Evolutionary conservation across 2,888 invertebrate genomes (phyloP).

Genomic region (Amblyjoppa proteus): DNA sequence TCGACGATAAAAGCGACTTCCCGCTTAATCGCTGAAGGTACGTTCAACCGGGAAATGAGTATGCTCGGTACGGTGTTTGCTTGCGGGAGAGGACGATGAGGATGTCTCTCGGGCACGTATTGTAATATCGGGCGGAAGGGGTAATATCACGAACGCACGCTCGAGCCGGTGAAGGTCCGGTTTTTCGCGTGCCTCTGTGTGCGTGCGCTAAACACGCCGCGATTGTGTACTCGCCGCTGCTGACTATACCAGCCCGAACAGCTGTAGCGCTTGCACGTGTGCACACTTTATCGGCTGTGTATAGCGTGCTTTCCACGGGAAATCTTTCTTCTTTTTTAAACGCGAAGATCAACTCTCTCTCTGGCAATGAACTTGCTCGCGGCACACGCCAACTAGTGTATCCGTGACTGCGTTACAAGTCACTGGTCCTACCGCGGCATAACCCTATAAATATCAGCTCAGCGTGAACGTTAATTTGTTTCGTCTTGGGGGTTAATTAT

Average conservation of each 20-base stretch:
- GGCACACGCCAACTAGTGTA: constrained; percentile 78
- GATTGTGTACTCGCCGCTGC: neutral
- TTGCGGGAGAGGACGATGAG: neutral
- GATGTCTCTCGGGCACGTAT: neutral
- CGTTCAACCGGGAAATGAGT: neutral
- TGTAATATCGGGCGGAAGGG: neutral
- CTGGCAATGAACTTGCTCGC: constrained; percentile 83
- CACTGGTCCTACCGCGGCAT: constrained; percentile 68
- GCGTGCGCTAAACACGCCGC: neutral
- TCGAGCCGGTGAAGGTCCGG: constrained; percentile 32
- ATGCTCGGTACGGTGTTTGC: neutral
- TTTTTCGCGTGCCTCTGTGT: neutral
- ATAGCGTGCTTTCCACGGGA: constrained; percentile 39
- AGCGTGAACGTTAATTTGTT: constrained; percentile 10
- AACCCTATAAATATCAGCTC: neutral
- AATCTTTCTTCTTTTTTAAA: constrained; percentile 73
- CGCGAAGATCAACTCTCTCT: constrained; percentile 80
- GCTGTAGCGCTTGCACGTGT: neutral
- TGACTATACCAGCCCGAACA: neutral
- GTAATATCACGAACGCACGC: constrained; percentile 32
- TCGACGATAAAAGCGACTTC: neutral
- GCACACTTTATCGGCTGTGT: neutral
- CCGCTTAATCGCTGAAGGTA: neutral
- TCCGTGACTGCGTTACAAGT: constrained; percentile 80
- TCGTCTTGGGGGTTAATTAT: neutral